These are phyloP conservation scores for Drosophila pruinosa DNA, from an alignment of 1,140 invertebrate genomes.

Conservation along the genomic window DNA sequence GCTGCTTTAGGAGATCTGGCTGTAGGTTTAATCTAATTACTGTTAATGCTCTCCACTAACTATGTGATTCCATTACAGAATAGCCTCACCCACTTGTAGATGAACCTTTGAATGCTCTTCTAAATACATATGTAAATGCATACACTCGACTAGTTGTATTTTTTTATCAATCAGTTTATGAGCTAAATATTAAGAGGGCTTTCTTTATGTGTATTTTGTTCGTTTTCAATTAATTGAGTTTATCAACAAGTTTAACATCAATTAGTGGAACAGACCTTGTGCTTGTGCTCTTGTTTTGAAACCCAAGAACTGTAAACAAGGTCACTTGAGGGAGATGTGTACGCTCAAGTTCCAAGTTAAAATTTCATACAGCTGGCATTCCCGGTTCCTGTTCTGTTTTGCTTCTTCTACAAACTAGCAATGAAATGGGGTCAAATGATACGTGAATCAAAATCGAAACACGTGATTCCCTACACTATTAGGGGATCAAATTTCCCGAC, in stretches of 20 bases:
- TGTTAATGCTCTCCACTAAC: conserved; percentile 23
- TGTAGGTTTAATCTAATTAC: conserved; percentile 25
- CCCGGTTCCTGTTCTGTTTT: conserved; percentile 11
- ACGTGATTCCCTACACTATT: conserved; percentile 69
- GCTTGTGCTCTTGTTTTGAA: conserved; percentile 59
- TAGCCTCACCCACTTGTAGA: conserved; percentile 31
- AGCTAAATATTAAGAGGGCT: conserved; percentile 13
- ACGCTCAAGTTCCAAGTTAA: conserved; percentile 43
- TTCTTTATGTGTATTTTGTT: conserved; percentile 6
- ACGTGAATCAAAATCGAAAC: conserved; percentile 59
- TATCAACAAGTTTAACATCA: conserved; percentile 66
- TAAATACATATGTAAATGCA: conserved; percentile 14
- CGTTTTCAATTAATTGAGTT: conserved; percentile 57
- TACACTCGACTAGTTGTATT: neutral
- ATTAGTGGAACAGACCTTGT: conserved; percentile 43
- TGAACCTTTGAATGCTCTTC: neutral
- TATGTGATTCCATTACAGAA: conserved; percentile 21
- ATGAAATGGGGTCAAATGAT: conserved; percentile 70
- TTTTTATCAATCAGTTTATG: conserved; percentile 43
- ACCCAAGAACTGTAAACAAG: conserved; percentile 65
- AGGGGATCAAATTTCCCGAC: conserved; percentile 63
- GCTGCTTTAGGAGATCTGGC: conserved; percentile 32
- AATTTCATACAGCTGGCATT: conserved; percentile 36
- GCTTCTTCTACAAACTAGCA: conserved; percentile 11
- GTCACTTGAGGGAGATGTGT: conserved; percentile 40